Evolutionary conservation across 1,140 invertebrate genomes (phyloP).

Genomic region (Cephus cinctus): DNA sequence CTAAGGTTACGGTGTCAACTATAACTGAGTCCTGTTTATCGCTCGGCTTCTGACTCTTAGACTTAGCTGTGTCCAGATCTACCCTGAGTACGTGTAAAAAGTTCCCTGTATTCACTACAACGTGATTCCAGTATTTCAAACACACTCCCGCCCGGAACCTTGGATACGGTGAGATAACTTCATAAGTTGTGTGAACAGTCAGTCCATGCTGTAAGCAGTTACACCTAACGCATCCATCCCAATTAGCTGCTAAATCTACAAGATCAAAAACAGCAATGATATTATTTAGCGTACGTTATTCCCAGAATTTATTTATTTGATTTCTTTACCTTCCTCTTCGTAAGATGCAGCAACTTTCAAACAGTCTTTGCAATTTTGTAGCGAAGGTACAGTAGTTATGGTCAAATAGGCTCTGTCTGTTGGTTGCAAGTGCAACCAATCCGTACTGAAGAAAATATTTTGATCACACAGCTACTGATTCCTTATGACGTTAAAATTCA

Average conservation of each 20-base stretch:
- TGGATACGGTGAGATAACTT: conserved; percentile 68
- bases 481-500: neutral
- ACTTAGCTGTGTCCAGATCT: conserved; percentile 50
- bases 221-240: conserved; percentile 59
- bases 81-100: conserved; percentile 66
- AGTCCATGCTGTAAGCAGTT: conserved; percentile 68
- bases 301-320: conserved; percentile 14
- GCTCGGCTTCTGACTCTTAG: conserved; percentile 27
- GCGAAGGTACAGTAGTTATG: conserved; percentile 61
- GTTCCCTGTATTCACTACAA: conserved; percentile 72
- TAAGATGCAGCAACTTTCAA: conserved; percentile 60
- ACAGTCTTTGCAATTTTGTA: conserved; percentile 63
- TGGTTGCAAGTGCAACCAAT: conserved; percentile 43
- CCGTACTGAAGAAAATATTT: conserved; percentile 26
- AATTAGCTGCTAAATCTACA: conserved; percentile 60
- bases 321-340: conserved; percentile 62
- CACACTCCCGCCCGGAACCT: conserved; percentile 62
- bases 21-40: conserved; percentile 41
- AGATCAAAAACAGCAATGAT: conserved; percentile 12
- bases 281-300: conserved; percentile 1
- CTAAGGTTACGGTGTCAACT: conserved; percentile 35
- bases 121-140: conserved; percentile 64
- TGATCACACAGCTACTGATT: neutral
- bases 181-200: conserved; percentile 69
- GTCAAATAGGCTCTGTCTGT: conserved; percentile 60